phyloP scores from a whole-genome alignment of 1,140 invertebrate species.

The Aleiodes sp. region DNA sequence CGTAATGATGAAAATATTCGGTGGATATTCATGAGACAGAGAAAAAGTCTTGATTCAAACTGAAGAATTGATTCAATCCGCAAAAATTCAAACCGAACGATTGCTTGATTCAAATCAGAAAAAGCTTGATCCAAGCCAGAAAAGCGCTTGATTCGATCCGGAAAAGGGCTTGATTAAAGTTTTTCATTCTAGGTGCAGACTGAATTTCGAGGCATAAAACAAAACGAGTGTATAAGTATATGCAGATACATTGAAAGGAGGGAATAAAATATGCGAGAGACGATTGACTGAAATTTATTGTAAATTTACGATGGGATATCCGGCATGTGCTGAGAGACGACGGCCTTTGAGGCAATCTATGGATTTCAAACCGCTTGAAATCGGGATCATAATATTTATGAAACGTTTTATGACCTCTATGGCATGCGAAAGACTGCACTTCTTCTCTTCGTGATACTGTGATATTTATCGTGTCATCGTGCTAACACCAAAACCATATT shows the following conservation, averaged over 20 bases:
- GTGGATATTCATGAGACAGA: too few species aligned
- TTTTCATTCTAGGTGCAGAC: too few species aligned
- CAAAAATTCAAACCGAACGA: too few species aligned
- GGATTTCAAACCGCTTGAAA: constrained; percentile 41
- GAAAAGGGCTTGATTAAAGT: too few species aligned
- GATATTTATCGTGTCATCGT: constrained; percentile 44
- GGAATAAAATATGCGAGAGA: background rate
- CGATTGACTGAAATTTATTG: constrained; percentile 28
- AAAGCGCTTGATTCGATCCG: too few species aligned
- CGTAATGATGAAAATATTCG: too few species aligned
- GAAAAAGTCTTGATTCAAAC: too few species aligned
- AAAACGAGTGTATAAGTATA: constrained; percentile 7
- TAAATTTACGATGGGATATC: constrained; percentile 29
- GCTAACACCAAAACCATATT: constrained; percentile 21
- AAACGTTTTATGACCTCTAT: constrained; percentile 39
- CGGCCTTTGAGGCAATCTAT: constrained; percentile 27
- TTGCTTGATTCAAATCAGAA: too few species aligned
- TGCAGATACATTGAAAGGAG: background rate
- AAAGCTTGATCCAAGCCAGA: too few species aligned
- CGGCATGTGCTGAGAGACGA: background rate
- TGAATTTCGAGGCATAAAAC: too few species aligned
- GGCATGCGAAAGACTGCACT: constrained; percentile 19
- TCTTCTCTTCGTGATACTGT: constrained; percentile 25
- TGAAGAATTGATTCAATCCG: too few species aligned
- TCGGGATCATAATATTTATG: constrained; percentile 45